phyloP scores from a whole-genome alignment of 2,113 vertebrate species.

The Peucedramus taeniatus region DNA sequence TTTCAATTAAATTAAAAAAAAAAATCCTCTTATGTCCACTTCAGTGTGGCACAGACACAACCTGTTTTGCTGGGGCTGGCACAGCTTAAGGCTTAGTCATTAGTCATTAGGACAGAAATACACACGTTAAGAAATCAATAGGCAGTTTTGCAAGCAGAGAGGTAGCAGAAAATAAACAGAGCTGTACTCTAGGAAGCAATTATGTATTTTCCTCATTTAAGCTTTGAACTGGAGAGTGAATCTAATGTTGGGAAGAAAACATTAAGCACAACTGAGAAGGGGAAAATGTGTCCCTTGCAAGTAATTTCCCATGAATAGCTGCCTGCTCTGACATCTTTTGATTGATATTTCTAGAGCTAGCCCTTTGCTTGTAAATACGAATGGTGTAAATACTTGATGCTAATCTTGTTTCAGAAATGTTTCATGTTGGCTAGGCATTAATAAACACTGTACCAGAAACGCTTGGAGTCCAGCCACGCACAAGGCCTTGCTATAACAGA shows the following conservation, averaged over 20 bases:
- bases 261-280: not conserved
- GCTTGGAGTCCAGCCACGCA: not conserved
- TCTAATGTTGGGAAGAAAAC: not conserved
- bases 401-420: constrained; percentile 49
- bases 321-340: not conserved
- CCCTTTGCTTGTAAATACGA: constrained; percentile 30
- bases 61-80: not conserved
- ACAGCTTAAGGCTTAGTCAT: not conserved
- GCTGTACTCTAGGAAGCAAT: not conserved
- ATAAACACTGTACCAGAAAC: constrained; percentile 8
- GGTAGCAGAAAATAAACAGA: constrained; percentile 1
- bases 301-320: constrained; percentile 1
- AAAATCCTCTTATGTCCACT: not conserved
- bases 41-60: not conserved
- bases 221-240: not conserved
- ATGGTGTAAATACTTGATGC: not conserved
- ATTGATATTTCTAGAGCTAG: constrained; percentile 41
- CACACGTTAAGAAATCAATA: not conserved
- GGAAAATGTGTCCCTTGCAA: not conserved
- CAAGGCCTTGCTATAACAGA: not conserved
- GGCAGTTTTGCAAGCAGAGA: constrained; percentile 9
- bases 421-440: constrained; percentile 38
- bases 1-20: not conserved
- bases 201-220: not conserved
- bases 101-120: not conserved